Percentiles rank a stretch among this genome's conserved stretches.
These are phyloP conservation scores for Habropoda laboriosa DNA, from an alignment of 1,140 invertebrate genomes.

Conservation along the genomic window DNA sequence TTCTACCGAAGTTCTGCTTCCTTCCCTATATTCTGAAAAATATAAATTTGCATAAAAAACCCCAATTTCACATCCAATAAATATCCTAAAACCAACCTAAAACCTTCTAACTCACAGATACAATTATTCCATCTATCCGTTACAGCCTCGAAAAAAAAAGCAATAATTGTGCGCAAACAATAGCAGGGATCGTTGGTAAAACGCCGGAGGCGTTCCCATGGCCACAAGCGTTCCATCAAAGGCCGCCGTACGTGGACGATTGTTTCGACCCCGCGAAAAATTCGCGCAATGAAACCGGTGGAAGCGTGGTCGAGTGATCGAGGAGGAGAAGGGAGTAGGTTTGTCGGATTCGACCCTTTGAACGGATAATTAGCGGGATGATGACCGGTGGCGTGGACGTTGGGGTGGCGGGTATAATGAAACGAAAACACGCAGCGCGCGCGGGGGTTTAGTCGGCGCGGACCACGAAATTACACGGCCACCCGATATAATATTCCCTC, in stretches of 20 bases:
- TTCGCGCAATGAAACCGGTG: neutral
- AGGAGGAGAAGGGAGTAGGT: neutral
- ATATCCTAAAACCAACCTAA: no score
- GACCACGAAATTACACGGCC: constrained; percentile 72
- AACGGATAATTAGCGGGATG: constrained; percentile 73
- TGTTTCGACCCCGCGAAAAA: neutral
- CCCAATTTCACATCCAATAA: no score
- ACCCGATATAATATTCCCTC: constrained; percentile 79
- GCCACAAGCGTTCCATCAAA: neutral
- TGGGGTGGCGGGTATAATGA: constrained; percentile 70
- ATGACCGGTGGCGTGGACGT: constrained; percentile 65
- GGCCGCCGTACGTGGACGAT: neutral
- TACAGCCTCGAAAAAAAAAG: no score
- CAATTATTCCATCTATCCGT: no score
- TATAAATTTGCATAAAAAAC: no score
- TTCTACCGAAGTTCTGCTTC: no score
- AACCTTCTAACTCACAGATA: no score
- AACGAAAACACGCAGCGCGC: constrained; percentile 74
- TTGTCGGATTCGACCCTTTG: constrained; percentile 45
- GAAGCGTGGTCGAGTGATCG: constrained; percentile 7
- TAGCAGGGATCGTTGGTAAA: neutral
- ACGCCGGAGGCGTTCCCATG: no score
- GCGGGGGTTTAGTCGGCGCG: constrained; percentile 32
- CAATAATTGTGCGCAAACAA: neutral
- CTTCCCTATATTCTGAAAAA: no score